Conservation (phyloP, 2,113 vertebrate genomes). For the Chlamydotis undulata region DNA sequence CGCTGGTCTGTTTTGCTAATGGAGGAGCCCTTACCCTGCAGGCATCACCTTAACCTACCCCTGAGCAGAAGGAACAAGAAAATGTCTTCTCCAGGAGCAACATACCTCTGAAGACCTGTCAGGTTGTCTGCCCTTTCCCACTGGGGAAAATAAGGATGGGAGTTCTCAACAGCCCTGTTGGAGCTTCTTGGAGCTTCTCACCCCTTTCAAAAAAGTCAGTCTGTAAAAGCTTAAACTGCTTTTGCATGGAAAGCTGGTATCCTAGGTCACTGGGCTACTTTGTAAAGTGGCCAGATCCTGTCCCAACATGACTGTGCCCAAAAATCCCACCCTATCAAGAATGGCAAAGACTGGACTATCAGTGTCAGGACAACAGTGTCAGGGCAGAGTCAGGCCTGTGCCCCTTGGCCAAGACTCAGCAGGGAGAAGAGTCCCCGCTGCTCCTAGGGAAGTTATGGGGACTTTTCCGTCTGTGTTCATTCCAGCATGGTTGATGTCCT, state of each 20-base stretch:
- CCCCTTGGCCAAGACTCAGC: not conserved
- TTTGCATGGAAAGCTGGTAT: not conserved
- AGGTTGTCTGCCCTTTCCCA: not conserved
- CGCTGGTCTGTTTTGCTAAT: not conserved
- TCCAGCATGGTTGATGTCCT: not conserved
- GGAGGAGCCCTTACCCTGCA: not conserved
- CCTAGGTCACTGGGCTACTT: not conserved
- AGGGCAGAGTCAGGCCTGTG: not conserved
- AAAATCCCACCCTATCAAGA: not conserved
- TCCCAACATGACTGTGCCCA: not conserved
- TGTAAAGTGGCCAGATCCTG: not conserved
- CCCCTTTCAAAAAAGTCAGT: not conserved
- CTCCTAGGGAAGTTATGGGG: not conserved
- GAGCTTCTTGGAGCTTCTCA: not conserved
- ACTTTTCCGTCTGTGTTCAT: not conserved
- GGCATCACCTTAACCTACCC: not conserved
- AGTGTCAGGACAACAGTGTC: not conserved
- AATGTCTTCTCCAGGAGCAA: not conserved
- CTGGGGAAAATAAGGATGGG: not conserved
- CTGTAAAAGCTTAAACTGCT: not conserved
- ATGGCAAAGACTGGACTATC: not conserved
- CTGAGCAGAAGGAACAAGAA: not conserved
- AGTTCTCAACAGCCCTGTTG: not conserved
- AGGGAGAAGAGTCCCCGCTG: not conserved
- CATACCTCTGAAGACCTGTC: not conserved